These are phyloP conservation scores for Protophormia terraenovae DNA, from an alignment of 2,888 invertebrate genomes.

Conservation along the genomic window DNA sequence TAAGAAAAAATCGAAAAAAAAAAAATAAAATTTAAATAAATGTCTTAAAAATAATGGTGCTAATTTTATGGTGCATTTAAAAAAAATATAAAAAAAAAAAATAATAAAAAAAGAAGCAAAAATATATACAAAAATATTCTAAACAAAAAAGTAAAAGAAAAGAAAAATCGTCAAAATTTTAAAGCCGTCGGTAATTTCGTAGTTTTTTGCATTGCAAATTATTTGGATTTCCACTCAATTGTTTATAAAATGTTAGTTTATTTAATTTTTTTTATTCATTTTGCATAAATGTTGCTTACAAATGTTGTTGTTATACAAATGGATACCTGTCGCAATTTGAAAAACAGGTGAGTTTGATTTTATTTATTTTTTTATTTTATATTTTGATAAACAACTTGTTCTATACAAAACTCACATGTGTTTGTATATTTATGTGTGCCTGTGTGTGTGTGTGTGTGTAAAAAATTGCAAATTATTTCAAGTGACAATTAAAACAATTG, in stretches of 20 bases:
- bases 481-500: slow-evolving; percentile 44
- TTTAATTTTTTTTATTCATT: not conserved
- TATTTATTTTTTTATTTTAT: not conserved
- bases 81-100: not conserved
- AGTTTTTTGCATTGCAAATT: slow-evolving; percentile 25
- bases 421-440: not conserved
- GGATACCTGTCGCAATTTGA: slow-evolving; percentile 42
- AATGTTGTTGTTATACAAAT: slow-evolving; percentile 37
- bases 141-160: not conserved
- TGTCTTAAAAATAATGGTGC: slow-evolving; percentile 38
- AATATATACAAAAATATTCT: not conserved
- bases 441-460: not conserved
- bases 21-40: not conserved
- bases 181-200: slow-evolving; percentile 48
- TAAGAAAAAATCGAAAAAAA: not conserved
- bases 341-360: slow-evolving; percentile 43
- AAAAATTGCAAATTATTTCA: slow-evolving; percentile 18
- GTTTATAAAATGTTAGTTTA: not conserved
- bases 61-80: slow-evolving; percentile 18
- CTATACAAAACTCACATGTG: not conserved
- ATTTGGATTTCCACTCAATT: not conserved
- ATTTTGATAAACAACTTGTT: slow-evolving; percentile 13
- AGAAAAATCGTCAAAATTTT: slow-evolving; percentile 10
- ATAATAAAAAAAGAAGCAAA: not conserved
- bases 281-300: slow-evolving; percentile 29